Percentiles rank a stretch among this genome's conserved stretches.
These are phyloP conservation scores for Endotricha flammealis DNA, from an alignment of 2,888 invertebrate species.

Conservation along the genomic window DNA sequence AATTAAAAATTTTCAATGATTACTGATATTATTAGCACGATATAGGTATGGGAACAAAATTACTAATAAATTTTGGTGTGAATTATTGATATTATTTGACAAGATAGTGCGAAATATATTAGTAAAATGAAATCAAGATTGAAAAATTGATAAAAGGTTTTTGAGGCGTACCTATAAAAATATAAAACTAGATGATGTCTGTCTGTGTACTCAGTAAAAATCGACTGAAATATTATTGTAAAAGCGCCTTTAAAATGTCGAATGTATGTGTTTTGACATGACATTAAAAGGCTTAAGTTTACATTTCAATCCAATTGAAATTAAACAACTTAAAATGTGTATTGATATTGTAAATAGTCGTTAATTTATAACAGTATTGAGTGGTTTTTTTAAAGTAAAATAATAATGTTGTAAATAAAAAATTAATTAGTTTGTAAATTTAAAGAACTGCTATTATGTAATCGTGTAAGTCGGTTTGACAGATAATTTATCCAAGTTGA, in stretches of 20 bases:
- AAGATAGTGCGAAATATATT: too few species aligned
- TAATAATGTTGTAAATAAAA: slow-evolving; percentile 35
- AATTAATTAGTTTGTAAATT: slow-evolving; percentile 24
- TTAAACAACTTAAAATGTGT: slow-evolving; percentile 19
- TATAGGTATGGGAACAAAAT: too few species aligned
- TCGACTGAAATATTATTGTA: not conserved
- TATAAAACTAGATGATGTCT: too few species aligned
- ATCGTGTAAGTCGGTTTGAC: slow-evolving; percentile 1
- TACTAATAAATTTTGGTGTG: too few species aligned
- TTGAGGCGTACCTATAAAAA: too few species aligned
- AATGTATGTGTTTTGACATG: slow-evolving; percentile 11
- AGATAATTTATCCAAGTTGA: slow-evolving; percentile 3
- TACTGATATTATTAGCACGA: too few species aligned
- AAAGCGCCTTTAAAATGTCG: too few species aligned
- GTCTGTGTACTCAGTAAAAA: not conserved
- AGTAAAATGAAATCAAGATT: too few species aligned
- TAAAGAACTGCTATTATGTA: slow-evolving; percentile 25
- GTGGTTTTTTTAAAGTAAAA: slow-evolving; percentile 35
- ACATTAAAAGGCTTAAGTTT: slow-evolving; percentile 30
- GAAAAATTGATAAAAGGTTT: too few species aligned
- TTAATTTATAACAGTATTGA: slow-evolving; percentile 67
- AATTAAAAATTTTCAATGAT: too few species aligned
- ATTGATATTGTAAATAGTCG: slow-evolving; percentile 54
- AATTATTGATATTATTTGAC: slow-evolving; percentile 8
- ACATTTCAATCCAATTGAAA: slow-evolving; percentile 37